Percentiles rank a stretch among this genome's conserved stretches.
Evolutionary conservation across 2,888 invertebrate species (phyloP).

Genomic region (Erpobdella octoculata): DNA sequence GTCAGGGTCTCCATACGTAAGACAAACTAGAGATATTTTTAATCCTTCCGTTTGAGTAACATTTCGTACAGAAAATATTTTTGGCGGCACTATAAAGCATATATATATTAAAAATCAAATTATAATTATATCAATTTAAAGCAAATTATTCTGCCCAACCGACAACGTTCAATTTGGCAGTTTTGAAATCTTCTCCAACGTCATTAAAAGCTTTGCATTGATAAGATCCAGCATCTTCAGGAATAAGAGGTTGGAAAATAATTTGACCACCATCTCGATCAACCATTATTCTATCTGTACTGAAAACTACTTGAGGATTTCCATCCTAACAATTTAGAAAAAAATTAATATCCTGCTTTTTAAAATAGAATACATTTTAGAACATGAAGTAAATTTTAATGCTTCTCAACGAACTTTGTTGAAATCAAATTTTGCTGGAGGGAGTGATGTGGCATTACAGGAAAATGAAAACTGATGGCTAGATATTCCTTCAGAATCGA

Average conservation of each 20-base stretch:
- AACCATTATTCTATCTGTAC: constrained; percentile 29
- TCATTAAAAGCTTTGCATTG: constrained; percentile 35
- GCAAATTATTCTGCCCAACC: constrained; percentile 25
- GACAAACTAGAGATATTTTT: constrained; percentile 35
- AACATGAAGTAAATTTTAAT: neutral
- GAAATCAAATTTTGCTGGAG: constrained; percentile 38
- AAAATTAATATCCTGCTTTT: too few species aligned
- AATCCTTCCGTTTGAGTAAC: constrained; percentile 29
- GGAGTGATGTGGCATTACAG: constrained; percentile 35
- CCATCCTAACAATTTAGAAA: constrained; percentile 25
- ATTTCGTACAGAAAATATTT: constrained; percentile 27
- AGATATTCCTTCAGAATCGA: constrained; percentile 32
- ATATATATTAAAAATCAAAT: neutral
- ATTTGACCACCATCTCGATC: constrained; percentile 34
- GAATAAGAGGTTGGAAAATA: constrained; percentile 34
- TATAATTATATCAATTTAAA: neutral
- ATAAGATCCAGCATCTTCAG: constrained; percentile 36
- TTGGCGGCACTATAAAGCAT: constrained; percentile 27
- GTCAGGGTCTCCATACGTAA: constrained; percentile 39
- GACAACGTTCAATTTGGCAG: constrained; percentile 31
- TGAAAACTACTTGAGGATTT: constrained; percentile 20
- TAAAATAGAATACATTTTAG: neutral
- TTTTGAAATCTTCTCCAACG: constrained; percentile 28
- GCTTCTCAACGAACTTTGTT: constrained; percentile 18
- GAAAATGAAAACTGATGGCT: constrained; percentile 34